Base-by-base conservation (phyloP, 2,888 invertebrate genomes). In the Ophioninae sp. region DNA sequence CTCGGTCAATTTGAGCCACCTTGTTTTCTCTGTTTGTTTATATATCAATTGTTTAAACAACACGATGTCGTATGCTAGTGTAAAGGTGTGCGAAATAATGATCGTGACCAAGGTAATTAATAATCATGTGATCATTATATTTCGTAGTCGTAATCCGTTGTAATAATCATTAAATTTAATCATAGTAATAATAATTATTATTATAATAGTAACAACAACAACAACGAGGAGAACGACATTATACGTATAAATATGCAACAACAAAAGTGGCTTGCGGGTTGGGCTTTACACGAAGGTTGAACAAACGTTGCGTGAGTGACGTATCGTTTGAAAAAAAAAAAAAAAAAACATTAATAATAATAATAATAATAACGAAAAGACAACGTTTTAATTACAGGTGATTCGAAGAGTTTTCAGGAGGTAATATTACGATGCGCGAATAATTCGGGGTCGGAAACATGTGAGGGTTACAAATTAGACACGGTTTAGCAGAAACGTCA, bases 161-260 rank as follows among this genome's bases (percentile, higher is more conserved):
- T 58, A 79, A 51, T 79, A 72, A 72, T 73, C 39, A 51, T 37
- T 65, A 75, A 51, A 51, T 51, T 51, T 51, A 71, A 37, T 61
- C 67, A 51, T 69, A 80, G 61, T 75, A 79, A 69, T 72, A 75
- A 51, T 69, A 68, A 72, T 73, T 71, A 71, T 65, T 71, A 71
- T 78, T 68, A 77, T 51, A 73, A 71, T 71, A 77, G 64, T 59
- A 79, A 78, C 58, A 82, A 74, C 65, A 76, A 83, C 51, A 79
- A 79, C 75, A 82, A 79, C 61, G 65, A 76, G 79, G 72, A 83
- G 79, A 83, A 83, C 79, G 51, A 79, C 67, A 76, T 61, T 82
- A 58, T 39, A 76, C 72, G 68, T 68, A 61, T 56, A 64, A 73
- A 61, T 23, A 79, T 82, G 73, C 81, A 23, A 73, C 68, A 68